phyloP scores from a whole-genome alignment of 2,113 vertebrate species.

The Ibidorhyncha struthersii region DNA sequence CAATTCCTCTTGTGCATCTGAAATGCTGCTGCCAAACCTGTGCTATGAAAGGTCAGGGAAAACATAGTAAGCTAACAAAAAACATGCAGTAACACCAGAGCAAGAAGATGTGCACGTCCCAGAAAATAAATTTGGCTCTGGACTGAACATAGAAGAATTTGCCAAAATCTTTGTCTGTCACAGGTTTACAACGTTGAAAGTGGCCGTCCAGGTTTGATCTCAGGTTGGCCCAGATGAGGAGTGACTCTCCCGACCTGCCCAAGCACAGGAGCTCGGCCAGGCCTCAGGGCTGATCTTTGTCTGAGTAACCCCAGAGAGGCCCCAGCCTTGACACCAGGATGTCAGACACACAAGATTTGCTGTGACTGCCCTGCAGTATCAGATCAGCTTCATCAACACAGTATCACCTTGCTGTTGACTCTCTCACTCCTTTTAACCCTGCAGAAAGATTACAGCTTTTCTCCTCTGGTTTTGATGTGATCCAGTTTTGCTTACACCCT shows the following conservation, averaged over 20 bases:
- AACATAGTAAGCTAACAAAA: neutral
- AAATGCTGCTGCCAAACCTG: neutral
- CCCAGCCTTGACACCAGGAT: neutral
- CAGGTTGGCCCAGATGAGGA: neutral
- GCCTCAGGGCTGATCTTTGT: neutral
- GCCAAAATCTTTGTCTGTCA: neutral
- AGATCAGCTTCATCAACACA: neutral
- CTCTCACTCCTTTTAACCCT: neutral
- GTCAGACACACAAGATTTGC: neutral
- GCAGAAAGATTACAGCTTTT: neutral
- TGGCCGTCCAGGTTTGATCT: neutral
- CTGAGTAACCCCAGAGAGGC: neutral
- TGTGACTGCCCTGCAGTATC: neutral
- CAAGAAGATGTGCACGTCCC: neutral
- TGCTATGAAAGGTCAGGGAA: neutral
- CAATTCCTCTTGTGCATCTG: neutral
- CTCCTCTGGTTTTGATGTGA: neutral
- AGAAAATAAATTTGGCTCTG: neutral
- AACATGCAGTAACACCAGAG: neutral
- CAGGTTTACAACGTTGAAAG: rapidly evolving
- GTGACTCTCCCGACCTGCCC: neutral
- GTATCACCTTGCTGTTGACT: neutral
- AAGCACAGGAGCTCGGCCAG: neutral
- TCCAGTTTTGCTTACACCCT: neutral
- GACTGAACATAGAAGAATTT: neutral